Base-by-base conservation (phyloP, 1,140 invertebrate species). In the Hyles vespertilio region DNA sequence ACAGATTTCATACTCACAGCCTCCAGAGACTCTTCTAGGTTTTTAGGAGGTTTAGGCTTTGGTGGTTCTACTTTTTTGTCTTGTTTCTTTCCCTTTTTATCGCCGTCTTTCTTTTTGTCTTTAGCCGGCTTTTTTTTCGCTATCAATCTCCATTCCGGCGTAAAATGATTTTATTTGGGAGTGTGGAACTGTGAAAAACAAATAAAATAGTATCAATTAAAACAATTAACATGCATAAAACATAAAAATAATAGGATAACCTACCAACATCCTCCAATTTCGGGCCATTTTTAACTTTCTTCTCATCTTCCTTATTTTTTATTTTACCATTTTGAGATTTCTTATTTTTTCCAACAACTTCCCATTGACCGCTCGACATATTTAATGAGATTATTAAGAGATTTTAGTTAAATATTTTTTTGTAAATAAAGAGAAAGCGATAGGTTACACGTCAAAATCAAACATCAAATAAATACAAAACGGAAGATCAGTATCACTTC, bases 291-390 rank as follows among this genome's bases (percentile, higher is more conserved):
- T 86, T 86, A 36, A 60, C 55, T 61, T 89, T 89, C 78, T 92
- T 92, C 58, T 92, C 91, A 53, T 92, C 91, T 51, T 93, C 92
- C 52, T 90, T 90, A 56, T 89, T 89, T 58, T 92, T 89, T 74
- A 93, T 91, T 69, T 90, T 89, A n/a, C 85, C 87, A 75, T 89
- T 91, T 69, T 93, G 93, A 48, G 93, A 92, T 65, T 94, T 94
- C 66, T 94, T 93, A 56, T 89, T 93, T 74, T 93, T 94, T 46
- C 92, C 91, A 60, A 95, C 94, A 70, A 94, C 91, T 93, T 95
- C 94, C 94, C 94, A 95, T 77, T 94, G 92, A 62, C 92, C 92
- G 43, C 74, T 84, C 56, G 91, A 92, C 93, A 94, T 94, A 74
- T 61, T 90, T 72, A 52, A n/a, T 11, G 59, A 61, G 64, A 53